Evolutionary conservation across 1,140 invertebrate genomes (phyloP).

Genomic region (Antheraea mylitta): DNA sequence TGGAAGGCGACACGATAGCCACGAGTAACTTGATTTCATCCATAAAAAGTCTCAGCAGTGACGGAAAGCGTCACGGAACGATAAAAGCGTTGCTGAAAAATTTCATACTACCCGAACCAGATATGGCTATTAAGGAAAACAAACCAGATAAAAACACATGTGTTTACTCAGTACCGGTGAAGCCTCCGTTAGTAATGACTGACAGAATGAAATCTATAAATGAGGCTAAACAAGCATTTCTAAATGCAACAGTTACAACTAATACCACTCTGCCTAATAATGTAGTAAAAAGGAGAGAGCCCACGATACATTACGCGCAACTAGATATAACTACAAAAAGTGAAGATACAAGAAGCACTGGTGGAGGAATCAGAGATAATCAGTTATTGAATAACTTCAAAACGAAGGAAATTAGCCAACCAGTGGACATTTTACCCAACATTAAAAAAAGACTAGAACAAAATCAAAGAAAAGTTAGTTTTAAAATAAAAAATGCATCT

Average conservation of each 20-base stretch:
- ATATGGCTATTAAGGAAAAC: constrained; percentile 70
- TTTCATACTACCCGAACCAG: constrained; percentile 58
- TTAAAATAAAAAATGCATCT: constrained; percentile 74
- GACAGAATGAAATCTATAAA: constrained; percentile 52
- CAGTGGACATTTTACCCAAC: constrained; percentile 38
- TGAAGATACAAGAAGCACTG: constrained; percentile 71
- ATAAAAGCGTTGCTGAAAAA: constrained; percentile 64
- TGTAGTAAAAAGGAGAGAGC: constrained; percentile 32
- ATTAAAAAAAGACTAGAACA: constrained; percentile 55
- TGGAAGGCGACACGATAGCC: constrained; percentile 61
- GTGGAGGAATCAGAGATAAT: constrained; percentile 56
- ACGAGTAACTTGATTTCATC: constrained; percentile 57
- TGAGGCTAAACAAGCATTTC: constrained; percentile 61
- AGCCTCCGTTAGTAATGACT: constrained; percentile 40
- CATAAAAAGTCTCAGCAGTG: constrained; percentile 51
- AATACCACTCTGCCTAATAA: constrained; percentile 19
- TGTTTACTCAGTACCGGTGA: constrained; percentile 60
- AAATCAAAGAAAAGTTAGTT: constrained; percentile 73
- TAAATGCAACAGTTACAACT: constrained; percentile 50
- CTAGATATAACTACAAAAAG: constrained; percentile 61
- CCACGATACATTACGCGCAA: constrained; percentile 68
- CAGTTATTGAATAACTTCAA: constrained; percentile 25
- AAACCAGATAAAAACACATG: constrained; percentile 50
- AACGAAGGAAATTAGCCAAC: constrained; percentile 32
- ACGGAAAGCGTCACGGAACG: constrained; percentile 55